Conservation (phyloP, 2,888 invertebrate genomes). For the Teinopalpus imperialis region DNA sequence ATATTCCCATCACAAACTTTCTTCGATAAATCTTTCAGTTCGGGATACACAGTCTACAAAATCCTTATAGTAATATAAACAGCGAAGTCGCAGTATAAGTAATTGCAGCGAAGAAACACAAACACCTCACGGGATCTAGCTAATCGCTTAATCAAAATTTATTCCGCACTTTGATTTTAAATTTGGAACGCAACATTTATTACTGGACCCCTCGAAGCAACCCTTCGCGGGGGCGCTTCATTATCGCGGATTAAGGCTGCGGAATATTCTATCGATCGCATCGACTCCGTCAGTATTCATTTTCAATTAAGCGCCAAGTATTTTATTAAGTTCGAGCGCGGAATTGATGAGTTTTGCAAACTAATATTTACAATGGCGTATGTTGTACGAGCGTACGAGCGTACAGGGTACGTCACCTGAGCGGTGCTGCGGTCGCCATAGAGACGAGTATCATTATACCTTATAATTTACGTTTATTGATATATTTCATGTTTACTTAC, state of each 20-base stretch:
- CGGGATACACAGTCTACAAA: constrained; percentile 26
- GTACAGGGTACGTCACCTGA: constrained; percentile 44
- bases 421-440: constrained; percentile 34
- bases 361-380: constrained; percentile 79
- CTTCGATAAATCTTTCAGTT: constrained; percentile 11
- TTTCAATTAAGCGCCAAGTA: constrained; percentile 82
- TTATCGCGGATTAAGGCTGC: constrained; percentile 81
- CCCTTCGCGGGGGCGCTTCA: constrained; percentile 76
- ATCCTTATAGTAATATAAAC: constrained; percentile 33
- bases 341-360: constrained; percentile 81
- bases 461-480: no score
- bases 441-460: background rate
- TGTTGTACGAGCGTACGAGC: constrained; percentile 55
- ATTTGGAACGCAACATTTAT: constrained; percentile 81
- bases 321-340: constrained; percentile 80
- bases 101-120: constrained; percentile 64
- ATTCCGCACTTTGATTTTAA: constrained; percentile 82
- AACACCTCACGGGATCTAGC: constrained; percentile 67
- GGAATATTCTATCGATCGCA: constrained; percentile 81
- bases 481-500: no score
- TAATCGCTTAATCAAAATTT: constrained; percentile 82
- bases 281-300: constrained; percentile 75
- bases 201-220: constrained; percentile 74
- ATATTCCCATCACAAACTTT: constrained; percentile 9
- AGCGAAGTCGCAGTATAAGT: constrained; percentile 44